A percentile compares a stretch with the other conserved stretches of the same genome.
phyloP scores from a whole-genome alignment of 1,140 invertebrate species.

The Anastrepha obliqua region DNA sequence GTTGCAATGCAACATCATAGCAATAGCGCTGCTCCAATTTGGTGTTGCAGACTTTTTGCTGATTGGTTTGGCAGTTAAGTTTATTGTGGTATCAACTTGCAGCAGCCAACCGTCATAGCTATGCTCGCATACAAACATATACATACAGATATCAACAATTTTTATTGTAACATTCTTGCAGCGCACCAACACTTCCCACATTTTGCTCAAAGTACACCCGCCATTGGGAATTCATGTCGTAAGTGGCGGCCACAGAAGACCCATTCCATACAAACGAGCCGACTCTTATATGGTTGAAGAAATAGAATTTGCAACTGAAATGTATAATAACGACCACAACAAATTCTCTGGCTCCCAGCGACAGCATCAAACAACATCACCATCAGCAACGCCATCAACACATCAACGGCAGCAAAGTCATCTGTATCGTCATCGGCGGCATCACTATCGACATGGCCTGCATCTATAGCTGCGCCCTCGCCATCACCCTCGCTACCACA shows the following conservation, averaged over 20 bases:
- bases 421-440: conserved; percentile 16
- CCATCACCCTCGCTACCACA: not conserved
- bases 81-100: conserved; percentile 41
- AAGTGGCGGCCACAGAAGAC: not conserved
- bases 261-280: not conserved
- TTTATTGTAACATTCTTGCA: conserved; percentile 17
- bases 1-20: not conserved
- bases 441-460: not conserved
- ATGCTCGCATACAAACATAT: not conserved
- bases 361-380: not conserved
- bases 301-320: conserved; percentile 44
- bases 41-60: conserved; percentile 41
- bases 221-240: conserved; percentile 39
- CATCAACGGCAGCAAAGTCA: conserved; percentile 30
- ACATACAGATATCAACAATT: not conserved
- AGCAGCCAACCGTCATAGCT: not conserved
- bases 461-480: not conserved
- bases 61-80: conserved; percentile 40
- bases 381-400: conserved; percentile 32
- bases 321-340: conserved; percentile 42
- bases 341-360: conserved; percentile 18
- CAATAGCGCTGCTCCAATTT: conserved; percentile 48
- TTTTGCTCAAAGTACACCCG: conserved; percentile 6
- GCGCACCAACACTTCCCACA: conserved; percentile 35
- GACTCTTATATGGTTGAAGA: not conserved